A percentile compares a stretch with the other conserved stretches of the same genome.
Conservation (phyloP, 2,113 vertebrate genomes). For the Pipra filicauda region DNA sequence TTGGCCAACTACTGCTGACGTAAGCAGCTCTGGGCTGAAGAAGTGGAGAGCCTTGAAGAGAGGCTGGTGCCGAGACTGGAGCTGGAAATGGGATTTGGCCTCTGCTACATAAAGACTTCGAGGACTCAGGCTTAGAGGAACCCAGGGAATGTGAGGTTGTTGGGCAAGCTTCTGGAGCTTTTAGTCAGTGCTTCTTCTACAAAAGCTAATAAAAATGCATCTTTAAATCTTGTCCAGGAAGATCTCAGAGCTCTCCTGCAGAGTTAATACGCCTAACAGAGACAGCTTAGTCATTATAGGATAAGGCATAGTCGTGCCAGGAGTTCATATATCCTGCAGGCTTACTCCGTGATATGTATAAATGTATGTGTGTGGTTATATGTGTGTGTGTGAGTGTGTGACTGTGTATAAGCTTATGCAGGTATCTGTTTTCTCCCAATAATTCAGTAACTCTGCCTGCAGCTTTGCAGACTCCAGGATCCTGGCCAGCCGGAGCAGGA, state of each 20-base stretch:
- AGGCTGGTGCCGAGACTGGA: background rate
- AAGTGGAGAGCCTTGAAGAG: background rate
- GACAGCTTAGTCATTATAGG: background rate
- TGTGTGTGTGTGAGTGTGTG: background rate
- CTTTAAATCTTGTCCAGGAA: background rate
- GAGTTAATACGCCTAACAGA: background rate
- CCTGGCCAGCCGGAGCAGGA: slow-evolving; percentile 52
- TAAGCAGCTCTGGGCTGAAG: slow-evolving; percentile 31
- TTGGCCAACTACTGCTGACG: background rate
- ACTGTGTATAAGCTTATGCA: background rate
- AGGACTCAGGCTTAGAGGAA: background rate
- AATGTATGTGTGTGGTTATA: background rate
- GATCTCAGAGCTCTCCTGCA: background rate
- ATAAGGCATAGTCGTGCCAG: background rate
- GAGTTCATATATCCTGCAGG: background rate
- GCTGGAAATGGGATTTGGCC: slow-evolving; percentile 19
- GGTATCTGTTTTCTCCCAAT: slow-evolving; percentile 57
- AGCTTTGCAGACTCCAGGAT: slow-evolving; percentile 58
- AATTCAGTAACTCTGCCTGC: slow-evolving; percentile 48
- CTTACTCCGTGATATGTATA: background rate
- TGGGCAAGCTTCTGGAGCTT: background rate
- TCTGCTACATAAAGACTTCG: background rate
- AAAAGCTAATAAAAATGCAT: slow-evolving; percentile 21
- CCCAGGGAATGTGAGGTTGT: background rate
- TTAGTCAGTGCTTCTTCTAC: background rate